Percentiles rank a stretch among this genome's conserved stretches.
Evolutionary conservation across 2,888 invertebrate species (phyloP).

Genomic region (Nomada flava): DNA sequence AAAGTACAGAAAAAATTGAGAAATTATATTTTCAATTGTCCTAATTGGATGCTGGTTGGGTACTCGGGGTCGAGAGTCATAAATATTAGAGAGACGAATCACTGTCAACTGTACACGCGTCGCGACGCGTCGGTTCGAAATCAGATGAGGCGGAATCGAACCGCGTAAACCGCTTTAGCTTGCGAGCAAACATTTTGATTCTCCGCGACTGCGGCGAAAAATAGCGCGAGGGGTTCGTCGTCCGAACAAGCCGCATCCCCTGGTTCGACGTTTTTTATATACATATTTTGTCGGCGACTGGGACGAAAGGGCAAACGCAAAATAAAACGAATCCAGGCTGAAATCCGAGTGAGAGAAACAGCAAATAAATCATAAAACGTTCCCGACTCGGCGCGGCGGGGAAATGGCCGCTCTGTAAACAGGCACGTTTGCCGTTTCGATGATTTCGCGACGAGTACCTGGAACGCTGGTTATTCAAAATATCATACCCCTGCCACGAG

Average conservation of each 20-base stretch:
- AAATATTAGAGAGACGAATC: not conserved
- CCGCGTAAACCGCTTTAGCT: conserved; percentile 14
- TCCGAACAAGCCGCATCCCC: conserved; percentile 16
- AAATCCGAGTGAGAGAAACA: not conserved
- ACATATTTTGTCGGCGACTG: not conserved
- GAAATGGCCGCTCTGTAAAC: conserved; percentile 36
- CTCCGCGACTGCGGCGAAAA: not conserved
- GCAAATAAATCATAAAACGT: conserved; percentile 48
- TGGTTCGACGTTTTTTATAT: not conserved
- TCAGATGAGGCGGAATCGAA: conserved; percentile 19
- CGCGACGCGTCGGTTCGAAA: conserved; percentile 27
- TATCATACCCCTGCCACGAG: not conserved
- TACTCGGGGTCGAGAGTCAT: too few relatives aligned
- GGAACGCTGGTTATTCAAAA: conserved; percentile 39
- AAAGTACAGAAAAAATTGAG: not conserved
- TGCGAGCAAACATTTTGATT: conserved; percentile 37
- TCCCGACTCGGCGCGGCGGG: not conserved
- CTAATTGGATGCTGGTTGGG: too few relatives aligned
- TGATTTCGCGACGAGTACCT: conserved; percentile 28
- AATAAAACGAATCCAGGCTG: not conserved
- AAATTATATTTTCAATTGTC: too few relatives aligned
- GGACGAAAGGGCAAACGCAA: not conserved
- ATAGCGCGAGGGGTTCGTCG: not conserved
- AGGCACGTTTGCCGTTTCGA: conserved; percentile 35
- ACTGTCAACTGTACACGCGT: conserved; percentile 8